Percentiles rank a stretch among this genome's conserved stretches.
Evolutionary conservation across 2,888 invertebrate species (phyloP).

Genomic region (Sicus ferrugineus): DNA sequence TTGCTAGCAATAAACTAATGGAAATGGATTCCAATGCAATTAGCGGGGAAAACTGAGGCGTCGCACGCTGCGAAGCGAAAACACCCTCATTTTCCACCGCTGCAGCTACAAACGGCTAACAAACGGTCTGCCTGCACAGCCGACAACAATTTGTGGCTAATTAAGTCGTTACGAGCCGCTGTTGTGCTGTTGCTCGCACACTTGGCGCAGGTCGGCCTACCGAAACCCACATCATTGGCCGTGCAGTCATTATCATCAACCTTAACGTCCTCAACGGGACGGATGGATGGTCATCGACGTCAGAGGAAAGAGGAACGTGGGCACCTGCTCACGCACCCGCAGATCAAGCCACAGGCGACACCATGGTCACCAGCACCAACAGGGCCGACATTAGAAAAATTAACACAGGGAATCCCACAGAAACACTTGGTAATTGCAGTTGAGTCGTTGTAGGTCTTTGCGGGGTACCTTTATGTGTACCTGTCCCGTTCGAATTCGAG

Average conservation of each 20-base stretch:
- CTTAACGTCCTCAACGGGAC: background rate
- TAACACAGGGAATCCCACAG: too few relatives aligned
- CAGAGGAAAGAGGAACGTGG: background rate
- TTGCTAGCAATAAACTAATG: conserved; percentile 13
- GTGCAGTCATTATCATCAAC: background rate
- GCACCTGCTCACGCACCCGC: conserved; percentile 5
- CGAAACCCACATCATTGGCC: background rate
- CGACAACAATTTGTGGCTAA: conserved; percentile 24
- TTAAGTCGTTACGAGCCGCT: conserved; percentile 21
- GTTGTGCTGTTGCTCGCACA: background rate
- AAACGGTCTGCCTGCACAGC: background rate
- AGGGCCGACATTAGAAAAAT: conserved; percentile 3
- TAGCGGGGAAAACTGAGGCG: background rate
- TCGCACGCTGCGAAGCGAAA: background rate
- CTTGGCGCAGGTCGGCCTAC: background rate
- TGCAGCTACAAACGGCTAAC: background rate
- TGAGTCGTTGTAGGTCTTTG: too few relatives aligned
- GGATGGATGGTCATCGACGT: conserved; percentile 1
- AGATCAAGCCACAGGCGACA: background rate
- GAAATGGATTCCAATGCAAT: conserved; percentile 1
- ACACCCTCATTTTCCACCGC: conserved; percentile 1
- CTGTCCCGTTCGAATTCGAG: conserved; percentile 8
- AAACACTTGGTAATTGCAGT: too few relatives aligned
- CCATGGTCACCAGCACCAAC: background rate
- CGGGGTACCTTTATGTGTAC: too few relatives aligned